These are phyloP conservation scores for Drosophila mulleri DNA, from an alignment of 2,888 invertebrate species.

Conservation along the genomic window DNA sequence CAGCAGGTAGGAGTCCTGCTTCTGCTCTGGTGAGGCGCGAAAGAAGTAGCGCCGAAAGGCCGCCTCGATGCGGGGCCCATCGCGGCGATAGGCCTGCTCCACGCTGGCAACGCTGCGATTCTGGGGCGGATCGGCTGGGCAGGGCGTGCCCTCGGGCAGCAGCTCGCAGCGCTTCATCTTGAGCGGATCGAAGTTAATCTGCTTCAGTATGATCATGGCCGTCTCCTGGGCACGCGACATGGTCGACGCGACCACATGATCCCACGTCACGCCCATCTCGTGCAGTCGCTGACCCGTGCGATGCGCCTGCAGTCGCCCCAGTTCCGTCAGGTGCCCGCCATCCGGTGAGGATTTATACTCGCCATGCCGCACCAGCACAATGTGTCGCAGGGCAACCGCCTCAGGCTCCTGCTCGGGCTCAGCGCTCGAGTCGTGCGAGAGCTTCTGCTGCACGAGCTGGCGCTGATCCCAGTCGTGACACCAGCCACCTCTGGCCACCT, in stretches of 20 bases:
- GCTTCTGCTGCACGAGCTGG: slow-evolving; percentile 87
- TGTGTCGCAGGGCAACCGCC: slow-evolving; percentile 88
- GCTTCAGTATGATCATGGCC: slow-evolving; percentile 91
- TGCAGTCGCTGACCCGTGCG: slow-evolving; percentile 93
- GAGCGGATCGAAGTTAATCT: slow-evolving; percentile 87
- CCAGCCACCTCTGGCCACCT: slow-evolving; percentile 88
- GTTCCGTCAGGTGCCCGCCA: slow-evolving; percentile 90
- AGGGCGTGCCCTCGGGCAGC: slow-evolving; percentile 96
- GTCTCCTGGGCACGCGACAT: slow-evolving; percentile 98
- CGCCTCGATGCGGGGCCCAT: slow-evolving; percentile 97
- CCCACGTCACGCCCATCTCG: slow-evolving; percentile 91
- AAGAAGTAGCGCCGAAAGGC: slow-evolving; percentile 97
- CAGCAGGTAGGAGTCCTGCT: slow-evolving; percentile 93
- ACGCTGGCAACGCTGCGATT: slow-evolving; percentile 93
- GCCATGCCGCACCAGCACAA: slow-evolving; percentile 97
- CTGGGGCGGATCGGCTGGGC: slow-evolving; percentile 95
- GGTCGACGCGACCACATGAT: slow-evolving; percentile 93
- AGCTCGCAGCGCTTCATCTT: slow-evolving; percentile 89
- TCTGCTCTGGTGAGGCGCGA: slow-evolving; percentile 92
- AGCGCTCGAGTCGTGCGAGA: slow-evolving; percentile 86
- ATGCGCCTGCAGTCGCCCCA: slow-evolving; percentile 94
- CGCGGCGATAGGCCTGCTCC: slow-evolving; percentile 95
- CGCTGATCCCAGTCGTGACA: slow-evolving; percentile 95
- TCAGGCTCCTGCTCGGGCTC: slow-evolving; percentile 75
- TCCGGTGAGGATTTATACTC: slow-evolving; percentile 93